Evolutionary conservation across 92 coral and sea anemone species (phyloP).

Genomic region (Anthopleura xanthogrammica): DNA sequence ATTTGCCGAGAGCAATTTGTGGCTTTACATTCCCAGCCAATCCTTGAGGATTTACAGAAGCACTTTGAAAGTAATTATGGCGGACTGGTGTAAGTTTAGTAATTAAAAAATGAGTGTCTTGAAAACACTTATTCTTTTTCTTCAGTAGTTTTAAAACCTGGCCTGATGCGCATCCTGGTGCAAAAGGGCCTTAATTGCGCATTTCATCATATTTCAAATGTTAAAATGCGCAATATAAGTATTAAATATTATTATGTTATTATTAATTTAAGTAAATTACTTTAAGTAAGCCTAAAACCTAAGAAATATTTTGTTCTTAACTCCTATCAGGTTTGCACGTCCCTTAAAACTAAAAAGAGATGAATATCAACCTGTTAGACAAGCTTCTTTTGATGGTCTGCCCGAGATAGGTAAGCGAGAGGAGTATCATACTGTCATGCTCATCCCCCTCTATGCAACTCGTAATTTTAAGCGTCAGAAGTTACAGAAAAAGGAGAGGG

Average conservation of each 20-base stretch:
- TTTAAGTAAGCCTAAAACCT: not conserved
- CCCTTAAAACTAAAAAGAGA: conserved; percentile 58
- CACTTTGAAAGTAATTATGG: conserved; percentile 83
- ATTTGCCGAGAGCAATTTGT: conserved; percentile 94
- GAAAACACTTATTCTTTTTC: no score
- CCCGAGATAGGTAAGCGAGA: conserved; percentile 59
- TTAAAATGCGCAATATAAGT: no score
- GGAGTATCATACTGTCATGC: no score
- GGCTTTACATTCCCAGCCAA: conserved; percentile 85
- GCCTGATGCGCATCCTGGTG: no score
- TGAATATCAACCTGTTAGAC: conserved; percentile 51
- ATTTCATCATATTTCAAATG: no score
- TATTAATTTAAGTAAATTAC: no score
- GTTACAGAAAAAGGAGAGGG: no score
- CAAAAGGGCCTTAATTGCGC: no score
- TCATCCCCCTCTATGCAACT: no score
- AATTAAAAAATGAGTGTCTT: not conserved
- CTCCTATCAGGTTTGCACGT: conserved; percentile 53
- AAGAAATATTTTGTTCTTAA: not conserved
- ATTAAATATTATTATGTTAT: no score
- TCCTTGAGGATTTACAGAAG: conserved; percentile 74
- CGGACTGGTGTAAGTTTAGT: conserved; percentile 55
- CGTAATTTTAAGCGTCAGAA: no score
- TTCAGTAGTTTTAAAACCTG: no score
- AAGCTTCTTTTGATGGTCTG: conserved; percentile 63